A percentile compares a stretch with the other conserved stretches of the same genome.
Conservation (phyloP, 1,140 invertebrate species). For the Drosophila bifasciata region DNA sequence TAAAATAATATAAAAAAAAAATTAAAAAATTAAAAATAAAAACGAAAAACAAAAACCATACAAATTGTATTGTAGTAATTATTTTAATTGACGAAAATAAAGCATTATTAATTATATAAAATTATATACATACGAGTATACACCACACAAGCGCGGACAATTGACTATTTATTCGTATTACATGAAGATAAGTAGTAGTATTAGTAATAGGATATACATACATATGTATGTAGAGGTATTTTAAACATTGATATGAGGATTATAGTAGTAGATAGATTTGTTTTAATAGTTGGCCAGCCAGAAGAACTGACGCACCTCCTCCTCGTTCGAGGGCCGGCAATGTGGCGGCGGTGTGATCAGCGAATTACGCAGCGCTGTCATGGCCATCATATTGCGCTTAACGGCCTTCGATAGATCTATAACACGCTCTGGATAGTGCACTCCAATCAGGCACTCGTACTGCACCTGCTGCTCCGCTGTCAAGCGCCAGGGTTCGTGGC, state of each 20-base stretch:
- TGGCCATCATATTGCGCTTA: conserved; percentile 85
- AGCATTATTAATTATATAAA: conserved; percentile 75
- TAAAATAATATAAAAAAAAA: conserved; percentile 56
- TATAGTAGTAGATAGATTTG: too few relatives aligned
- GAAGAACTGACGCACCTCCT: conserved; percentile 87
- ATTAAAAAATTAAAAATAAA: conserved; percentile 63
- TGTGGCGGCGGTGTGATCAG: conserved; percentile 85
- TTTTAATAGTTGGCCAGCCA: conserved; percentile 84
- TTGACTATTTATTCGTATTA: conserved; percentile 21
- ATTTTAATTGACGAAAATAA: conserved; percentile 71
- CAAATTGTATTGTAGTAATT: conserved; percentile 67
- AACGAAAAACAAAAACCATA: conserved; percentile 44
- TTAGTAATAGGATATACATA: neutral
- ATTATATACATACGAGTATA: conserved; percentile 36
- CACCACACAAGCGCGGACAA: conserved; percentile 17
- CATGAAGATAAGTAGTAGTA: neutral
- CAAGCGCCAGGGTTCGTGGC: conserved; percentile 91
- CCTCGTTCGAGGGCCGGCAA: conserved; percentile 87
- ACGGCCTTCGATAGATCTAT: conserved; percentile 87
- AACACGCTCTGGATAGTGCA: conserved; percentile 89
- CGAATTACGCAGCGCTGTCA: conserved; percentile 84
- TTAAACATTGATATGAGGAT: too few relatives aligned
- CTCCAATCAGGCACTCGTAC: conserved; percentile 88
- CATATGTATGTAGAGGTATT: neutral
- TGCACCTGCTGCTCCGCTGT: conserved; percentile 88